phyloP scores from a whole-genome alignment of 35 echinoderm and acorn worm genomes.

The Holothuria glaberrima region DNA sequence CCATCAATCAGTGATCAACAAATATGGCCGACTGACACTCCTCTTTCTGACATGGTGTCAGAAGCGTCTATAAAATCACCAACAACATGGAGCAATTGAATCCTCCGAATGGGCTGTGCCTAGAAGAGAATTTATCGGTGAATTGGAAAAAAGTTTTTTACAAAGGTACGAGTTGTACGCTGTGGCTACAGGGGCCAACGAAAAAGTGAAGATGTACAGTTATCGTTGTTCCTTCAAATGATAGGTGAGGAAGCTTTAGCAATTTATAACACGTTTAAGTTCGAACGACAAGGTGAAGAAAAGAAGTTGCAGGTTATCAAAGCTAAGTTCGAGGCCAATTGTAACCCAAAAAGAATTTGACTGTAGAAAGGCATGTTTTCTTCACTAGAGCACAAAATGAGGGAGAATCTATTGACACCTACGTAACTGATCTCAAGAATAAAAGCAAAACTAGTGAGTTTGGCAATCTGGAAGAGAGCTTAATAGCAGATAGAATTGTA shows the following conservation, averaged over 20 bases:
- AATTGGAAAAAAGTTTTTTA: too few species aligned
- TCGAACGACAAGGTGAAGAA: conserved; percentile 1
- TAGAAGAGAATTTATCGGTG: too few species aligned
- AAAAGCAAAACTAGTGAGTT: conserved; percentile 55
- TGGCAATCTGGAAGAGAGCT: conserved; percentile 10
- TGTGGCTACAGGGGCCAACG: conserved; percentile 51
- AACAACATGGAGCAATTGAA: too few species aligned
- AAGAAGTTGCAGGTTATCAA: background rate
- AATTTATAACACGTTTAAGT: conserved; percentile 69
- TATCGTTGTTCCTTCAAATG: conserved; percentile 54
- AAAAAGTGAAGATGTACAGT: conserved; percentile 54
- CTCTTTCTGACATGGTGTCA: too few species aligned
- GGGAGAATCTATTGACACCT: conserved; percentile 13
- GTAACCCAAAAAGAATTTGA: conserved; percentile 17
- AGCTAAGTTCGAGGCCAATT: background rate
- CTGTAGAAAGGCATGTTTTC: conserved; percentile 22
- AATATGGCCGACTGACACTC: too few species aligned
- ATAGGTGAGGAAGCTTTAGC: conserved; percentile 74
- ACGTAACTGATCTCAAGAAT: conserved; percentile 44
- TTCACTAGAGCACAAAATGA: conserved; percentile 21
- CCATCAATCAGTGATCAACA: too few species aligned
- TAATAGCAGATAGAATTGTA: conserved; percentile 39
- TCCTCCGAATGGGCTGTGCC: too few species aligned
- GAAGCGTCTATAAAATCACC: too few species aligned
- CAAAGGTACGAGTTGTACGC: conserved; percentile 55